These are phyloP conservation scores for Bungarus multicinctus DNA, from an alignment of 2,113 vertebrate species.

Conservation along the genomic window DNA sequence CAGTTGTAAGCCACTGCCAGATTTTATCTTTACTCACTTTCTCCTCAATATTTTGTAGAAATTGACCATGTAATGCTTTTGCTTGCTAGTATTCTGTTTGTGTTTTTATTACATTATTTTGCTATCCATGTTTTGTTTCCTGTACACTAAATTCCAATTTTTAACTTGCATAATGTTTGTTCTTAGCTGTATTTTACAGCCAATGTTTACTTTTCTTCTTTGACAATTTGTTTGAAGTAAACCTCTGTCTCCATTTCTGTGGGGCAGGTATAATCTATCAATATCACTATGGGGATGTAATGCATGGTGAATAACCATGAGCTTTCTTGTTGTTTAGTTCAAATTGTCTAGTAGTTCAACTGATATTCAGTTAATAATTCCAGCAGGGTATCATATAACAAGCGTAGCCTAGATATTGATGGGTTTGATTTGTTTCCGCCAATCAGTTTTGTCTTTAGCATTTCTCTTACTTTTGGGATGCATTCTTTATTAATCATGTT, in stretches of 20 bases:
- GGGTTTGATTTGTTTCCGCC: not conserved
- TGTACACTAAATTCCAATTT: not conserved
- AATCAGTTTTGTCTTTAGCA: not conserved
- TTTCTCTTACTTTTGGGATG: not conserved
- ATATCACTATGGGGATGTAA: not conserved
- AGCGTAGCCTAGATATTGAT: not conserved
- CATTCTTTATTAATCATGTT: not conserved
- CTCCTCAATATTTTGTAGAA: not conserved
- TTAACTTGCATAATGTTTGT: not conserved
- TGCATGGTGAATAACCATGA: not conserved
- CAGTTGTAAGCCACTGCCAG: not conserved
- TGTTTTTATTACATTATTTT: not conserved
- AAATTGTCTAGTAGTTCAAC: not conserved
- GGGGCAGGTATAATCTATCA: not conserved
- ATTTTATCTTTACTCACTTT: not conserved
- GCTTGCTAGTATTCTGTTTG: not conserved
- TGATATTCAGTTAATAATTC: not conserved
- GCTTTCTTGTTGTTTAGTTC: not conserved
- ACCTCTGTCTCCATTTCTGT: not conserved
- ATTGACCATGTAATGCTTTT: not conserved
- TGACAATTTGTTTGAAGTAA: not conserved
- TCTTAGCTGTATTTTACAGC: not conserved
- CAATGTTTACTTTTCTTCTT: not conserved
- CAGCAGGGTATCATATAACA: not conserved
- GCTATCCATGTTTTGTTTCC: not conserved